Base-by-base conservation (phyloP, 1,140 invertebrate species). In the Nomia melanderi region DNA sequence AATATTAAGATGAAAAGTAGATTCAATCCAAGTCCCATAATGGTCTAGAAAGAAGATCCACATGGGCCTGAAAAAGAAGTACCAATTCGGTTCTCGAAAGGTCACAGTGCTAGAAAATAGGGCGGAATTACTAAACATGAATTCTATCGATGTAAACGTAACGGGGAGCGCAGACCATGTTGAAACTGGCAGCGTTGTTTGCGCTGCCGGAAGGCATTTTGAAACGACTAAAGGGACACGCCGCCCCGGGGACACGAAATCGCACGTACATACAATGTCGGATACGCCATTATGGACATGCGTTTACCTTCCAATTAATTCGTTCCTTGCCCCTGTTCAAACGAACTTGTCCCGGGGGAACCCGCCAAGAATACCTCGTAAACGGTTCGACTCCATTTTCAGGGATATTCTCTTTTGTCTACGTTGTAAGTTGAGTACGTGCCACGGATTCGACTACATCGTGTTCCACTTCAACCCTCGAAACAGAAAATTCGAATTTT, bases 231-330 rank as follows among this genome's bases (percentile, higher is more conserved):
- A 62, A 39, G 59, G 59, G 59, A 36, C 31, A 39, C 33, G 33
- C n/a, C 33, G 59, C 59, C 33, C 59, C 20, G n/a, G 59, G 59
- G 59, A 39, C 33, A 33, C 31, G 59, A 39, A 39, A 62, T 62
- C 33, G 59, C 33, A 25, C 59, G 59, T 60, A 36, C 57, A 23
- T 62, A 62, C 59, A n/a, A 62, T 25, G 59, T 25, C 33, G 33
- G 59, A 62, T 62, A 62, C 59, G 59, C 59, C 33, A 62, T 62
- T 62, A 62, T 39, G 59, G 59, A 41, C 59, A 62, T n/a, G 33
- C 59, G 33, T 62, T 62, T 39, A 14, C 33, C 59, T 39, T 62
- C 59, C 59, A 62, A 62, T 62, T 62, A 62, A 62, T 62, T 62
- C 33, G 59, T 62, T 39, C 23, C 57, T 36, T 33, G 57, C n/a